Base-by-base conservation (phyloP, 2,113 vertebrate species). In the Origma solitaria region DNA sequence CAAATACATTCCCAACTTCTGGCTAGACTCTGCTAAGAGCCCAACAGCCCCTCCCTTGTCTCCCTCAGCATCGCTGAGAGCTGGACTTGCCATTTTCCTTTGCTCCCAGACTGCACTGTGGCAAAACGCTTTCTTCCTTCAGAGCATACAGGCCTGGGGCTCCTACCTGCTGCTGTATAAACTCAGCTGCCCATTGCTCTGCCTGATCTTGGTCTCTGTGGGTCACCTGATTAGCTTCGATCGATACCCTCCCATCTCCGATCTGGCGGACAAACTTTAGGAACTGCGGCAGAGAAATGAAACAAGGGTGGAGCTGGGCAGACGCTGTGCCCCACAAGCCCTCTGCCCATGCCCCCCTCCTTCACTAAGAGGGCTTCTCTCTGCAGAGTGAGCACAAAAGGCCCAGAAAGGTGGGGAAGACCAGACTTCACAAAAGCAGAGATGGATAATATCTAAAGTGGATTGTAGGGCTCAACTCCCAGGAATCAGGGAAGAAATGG, bases 221-320 rank as follows among this genome's bases (percentile, higher is more conserved):
- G 97, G 97, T 98, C 97, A 97, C 98, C 97, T 98, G 98, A 97
- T 94, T 98, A 95, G 98, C 97, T 97, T 99, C 98, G 97, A 99
- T 97, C 95, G 99, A 98, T 97, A 99, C 98, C 98, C 98, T 98
- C 96, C 99, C 99, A 98, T 99, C 99, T 98, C 99, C 99, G 99
- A 99, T 99, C 98, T 99, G 99, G 98, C 98, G 99, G 98, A 99
- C 98, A 99, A 99, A 99, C 97, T 98, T 99, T 99, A 99, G 98
- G 99, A 99, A 99, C 99, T 99, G 99, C 98, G 97, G 98, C 98
- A 98, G 98, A 97, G 97, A 98, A 97, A 98, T 66, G 97, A 98
- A 95, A 98, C 87, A 98, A 94, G 95, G 33, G 61, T 97, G 95
- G 96, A 94, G 93, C 97, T 84, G 89, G 97, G 97, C 82, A 97